phyloP scores from a whole-genome alignment of 2,888 invertebrate genomes.

The Liodrosophila aerea region DNA sequence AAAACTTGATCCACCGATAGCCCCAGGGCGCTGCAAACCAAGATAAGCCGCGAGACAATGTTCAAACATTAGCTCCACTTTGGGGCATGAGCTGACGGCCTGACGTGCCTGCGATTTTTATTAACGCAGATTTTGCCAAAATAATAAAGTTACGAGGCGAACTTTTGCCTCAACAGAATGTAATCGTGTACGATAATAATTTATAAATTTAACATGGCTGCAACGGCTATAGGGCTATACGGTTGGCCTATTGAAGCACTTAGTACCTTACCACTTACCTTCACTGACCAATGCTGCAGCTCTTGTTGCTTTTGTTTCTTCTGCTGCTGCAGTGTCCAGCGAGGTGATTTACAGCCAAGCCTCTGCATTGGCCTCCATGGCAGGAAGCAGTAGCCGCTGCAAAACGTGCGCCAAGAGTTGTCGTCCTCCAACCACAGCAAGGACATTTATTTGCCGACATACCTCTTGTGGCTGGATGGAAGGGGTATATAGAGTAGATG shows the following conservation, averaged over 20 bases:
- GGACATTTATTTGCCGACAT: conserved; percentile 67
- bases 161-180: not conserved
- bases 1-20: conserved; percentile 56
- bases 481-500: not conserved
- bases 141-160: conserved; percentile 56
- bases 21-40: conserved; percentile 51
- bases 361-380: conserved; percentile 63
- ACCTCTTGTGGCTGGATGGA: conserved; percentile 12
- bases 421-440: conserved; percentile 47
- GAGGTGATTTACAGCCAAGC: conserved; percentile 72
- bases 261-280: conserved; percentile 3
- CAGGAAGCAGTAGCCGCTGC: conserved; percentile 50
- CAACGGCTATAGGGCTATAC: no score
- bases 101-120: conserved; percentile 68
- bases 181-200: conserved; percentile 53
- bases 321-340: conserved; percentile 67
- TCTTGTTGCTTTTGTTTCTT: conserved; percentile 19
- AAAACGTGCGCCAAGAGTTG: conserved; percentile 64
- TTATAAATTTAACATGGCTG: conserved; percentile 66
- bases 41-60: conserved; percentile 67
- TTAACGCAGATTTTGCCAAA: conserved; percentile 50
- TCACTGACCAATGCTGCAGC: not conserved
- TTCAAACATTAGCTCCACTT: conserved; percentile 54
- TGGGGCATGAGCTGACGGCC: not conserved
- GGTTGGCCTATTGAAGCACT: not conserved